Conservation (phyloP, 2,113 vertebrate genomes). For the Sclerurus mexicanus region DNA sequence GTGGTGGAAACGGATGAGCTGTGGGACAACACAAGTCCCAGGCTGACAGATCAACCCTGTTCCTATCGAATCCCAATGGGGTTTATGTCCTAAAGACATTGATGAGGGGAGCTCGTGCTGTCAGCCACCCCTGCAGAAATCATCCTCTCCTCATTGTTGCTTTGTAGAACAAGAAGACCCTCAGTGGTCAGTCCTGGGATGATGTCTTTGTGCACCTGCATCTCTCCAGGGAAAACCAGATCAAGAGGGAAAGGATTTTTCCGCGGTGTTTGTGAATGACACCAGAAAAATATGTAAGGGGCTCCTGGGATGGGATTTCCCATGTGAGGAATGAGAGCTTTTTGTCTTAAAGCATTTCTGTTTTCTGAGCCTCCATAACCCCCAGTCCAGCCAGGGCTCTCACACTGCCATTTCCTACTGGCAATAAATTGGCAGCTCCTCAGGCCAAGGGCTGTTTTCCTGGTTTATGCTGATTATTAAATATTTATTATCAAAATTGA, state of each 20-base stretch:
- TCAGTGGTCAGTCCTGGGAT: background rate
- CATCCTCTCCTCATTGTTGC: background rate
- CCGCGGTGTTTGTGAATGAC: background rate
- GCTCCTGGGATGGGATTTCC: background rate
- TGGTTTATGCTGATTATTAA: background rate
- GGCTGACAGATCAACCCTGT: background rate
- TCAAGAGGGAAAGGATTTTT: background rate
- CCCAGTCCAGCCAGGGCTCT: accelerated
- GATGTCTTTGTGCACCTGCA: background rate
- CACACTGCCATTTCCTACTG: accelerated
- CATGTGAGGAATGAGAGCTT: background rate
- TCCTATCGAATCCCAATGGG: background rate
- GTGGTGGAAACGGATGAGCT: accelerated
- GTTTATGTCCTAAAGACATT: background rate
- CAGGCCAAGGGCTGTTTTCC: background rate
- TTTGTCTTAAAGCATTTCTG: background rate
- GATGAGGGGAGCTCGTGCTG: background rate
- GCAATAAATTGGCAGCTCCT: background rate
- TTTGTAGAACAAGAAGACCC: background rate
- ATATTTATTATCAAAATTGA: background rate
- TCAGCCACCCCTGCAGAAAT: background rate
- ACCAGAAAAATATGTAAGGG: background rate
- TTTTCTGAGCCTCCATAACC: background rate
- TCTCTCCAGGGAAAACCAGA: background rate
- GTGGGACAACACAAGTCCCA: background rate